Evolutionary conservation across 2,113 vertebrate genomes (phyloP), one percentile per base, ranked within the genome.

Genomic region (Podilymbus podiceps): DNA sequence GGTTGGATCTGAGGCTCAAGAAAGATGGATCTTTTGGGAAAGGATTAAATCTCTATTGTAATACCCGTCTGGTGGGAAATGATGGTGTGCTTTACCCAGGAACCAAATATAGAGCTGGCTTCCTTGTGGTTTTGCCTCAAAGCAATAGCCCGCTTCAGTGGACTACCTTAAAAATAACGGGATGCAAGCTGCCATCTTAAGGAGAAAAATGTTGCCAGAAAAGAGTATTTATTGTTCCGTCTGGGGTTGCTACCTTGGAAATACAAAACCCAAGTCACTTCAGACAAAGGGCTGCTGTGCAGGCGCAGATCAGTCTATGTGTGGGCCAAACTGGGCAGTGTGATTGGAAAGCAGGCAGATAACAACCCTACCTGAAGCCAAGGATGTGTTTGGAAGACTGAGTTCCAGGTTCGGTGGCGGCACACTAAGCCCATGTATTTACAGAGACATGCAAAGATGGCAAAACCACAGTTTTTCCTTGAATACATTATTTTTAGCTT

Each of bases 251-350:
- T 94, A 82, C 93, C 89, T 95, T 94, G 93, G 91, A 96, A 95
- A 93, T 96, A 88, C 85, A 96, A 95, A 96, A 50, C 87, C 78
- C 74, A 95, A 97, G 95, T 95, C 93, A 83, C 87, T 93, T 91
- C 89, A 95, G 66, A 93, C 94, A 97, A 95, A 97, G 58, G 58
- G 85, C 44, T 97, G 94, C 81, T 95, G 74, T 68, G 92, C 92
- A 88, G 92, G 85, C 92, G 64, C 84, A 76, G 87, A 96, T 94
- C 84, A 73, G 81, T 50, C 69, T 60, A 89, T 53, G 33, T 46
- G 27, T 79, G 89, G 96, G 94, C 91, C 87, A 96, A 83, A 95
- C 77, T 42, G 87, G 87, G 77, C 69, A 93, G 89, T 88, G 66
- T 94, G 95, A 85, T 66, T 95, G 85, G 82, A 90, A 95, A 96